A percentile compares a stretch with the other conserved stretches of the same genome.
Evolutionary conservation across 2,113 vertebrate genomes (phyloP).

Genomic region (Arothron firmamentum): DNA sequence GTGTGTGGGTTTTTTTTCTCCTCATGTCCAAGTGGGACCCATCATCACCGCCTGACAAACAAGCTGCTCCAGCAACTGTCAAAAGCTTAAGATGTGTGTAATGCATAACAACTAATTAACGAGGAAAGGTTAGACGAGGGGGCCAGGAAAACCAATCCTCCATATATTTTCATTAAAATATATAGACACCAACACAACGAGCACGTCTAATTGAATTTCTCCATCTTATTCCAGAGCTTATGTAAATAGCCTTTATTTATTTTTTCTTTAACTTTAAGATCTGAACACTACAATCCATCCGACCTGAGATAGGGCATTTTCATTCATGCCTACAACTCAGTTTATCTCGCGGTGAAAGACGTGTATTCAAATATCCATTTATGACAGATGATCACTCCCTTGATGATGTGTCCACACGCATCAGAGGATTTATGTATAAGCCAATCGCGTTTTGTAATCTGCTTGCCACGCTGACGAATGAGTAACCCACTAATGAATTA

Average conservation of each 20-base stretch:
- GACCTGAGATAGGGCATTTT: not conserved
- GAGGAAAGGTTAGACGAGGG: not conserved
- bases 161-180: not conserved
- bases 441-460: conserved; percentile 26
- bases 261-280: not conserved
- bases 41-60: too few species aligned
- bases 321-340: conserved; percentile 3
- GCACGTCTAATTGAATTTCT: not conserved
- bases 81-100: conserved; percentile 5
- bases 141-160: conserved; percentile 7
- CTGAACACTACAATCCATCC: not conserved
- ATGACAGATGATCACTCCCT: conserved; percentile 22
- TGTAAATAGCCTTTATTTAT: not conserved
- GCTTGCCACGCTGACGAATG: conserved; percentile 8
- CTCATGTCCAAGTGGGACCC: too few species aligned
- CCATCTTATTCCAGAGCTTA: conserved; percentile 8
- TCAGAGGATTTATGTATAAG: conserved; percentile 14
- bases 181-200: not conserved
- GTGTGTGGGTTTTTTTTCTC: too few species aligned
- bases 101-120: conserved; percentile 13
- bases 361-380: not conserved
- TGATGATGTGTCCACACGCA: conserved; percentile 20
- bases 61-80: not conserved
- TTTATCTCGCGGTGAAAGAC: conserved; percentile 7
- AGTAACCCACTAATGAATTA: conserved; percentile 20